Evolutionary conservation across 2,797 vertebrate genomes (phyloP).

Genomic region (Manis javanica): DNA sequence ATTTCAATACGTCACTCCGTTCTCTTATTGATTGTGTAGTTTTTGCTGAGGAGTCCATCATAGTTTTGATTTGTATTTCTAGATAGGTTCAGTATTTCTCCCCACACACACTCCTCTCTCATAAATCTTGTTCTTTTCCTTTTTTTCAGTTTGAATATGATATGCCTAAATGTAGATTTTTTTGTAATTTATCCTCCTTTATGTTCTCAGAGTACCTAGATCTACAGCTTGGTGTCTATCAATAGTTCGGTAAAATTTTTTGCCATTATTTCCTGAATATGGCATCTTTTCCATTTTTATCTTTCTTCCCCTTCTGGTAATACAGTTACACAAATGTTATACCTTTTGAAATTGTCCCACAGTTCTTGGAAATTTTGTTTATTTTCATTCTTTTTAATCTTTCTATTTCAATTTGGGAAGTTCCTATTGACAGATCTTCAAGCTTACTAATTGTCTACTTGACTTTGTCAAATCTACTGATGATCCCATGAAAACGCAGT

Average conservation of each 20-base stretch:
- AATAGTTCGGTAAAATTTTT: neutral
- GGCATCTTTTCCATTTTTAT: neutral
- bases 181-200: neutral
- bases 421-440: neutral
- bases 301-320: neutral
- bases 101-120: neutral
- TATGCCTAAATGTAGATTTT: neutral
- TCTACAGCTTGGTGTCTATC: neutral
- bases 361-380: neutral
- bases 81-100: neutral
- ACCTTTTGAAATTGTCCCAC: neutral
- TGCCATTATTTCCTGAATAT: neutral
- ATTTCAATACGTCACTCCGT: neutral
- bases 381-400: neutral
- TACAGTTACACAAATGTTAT: neutral
- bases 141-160: neutral
- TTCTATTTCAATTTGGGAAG: neutral
- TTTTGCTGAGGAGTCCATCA: neutral
- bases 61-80: neutral
- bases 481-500: neutral
- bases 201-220: neutral
- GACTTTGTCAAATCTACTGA: neutral
- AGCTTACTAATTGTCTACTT: neutral
- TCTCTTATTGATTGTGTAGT: neutral
- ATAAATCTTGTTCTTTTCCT: neutral